Conservation (phyloP, 1,140 invertebrate species). For the Venturia canescens region DNA sequence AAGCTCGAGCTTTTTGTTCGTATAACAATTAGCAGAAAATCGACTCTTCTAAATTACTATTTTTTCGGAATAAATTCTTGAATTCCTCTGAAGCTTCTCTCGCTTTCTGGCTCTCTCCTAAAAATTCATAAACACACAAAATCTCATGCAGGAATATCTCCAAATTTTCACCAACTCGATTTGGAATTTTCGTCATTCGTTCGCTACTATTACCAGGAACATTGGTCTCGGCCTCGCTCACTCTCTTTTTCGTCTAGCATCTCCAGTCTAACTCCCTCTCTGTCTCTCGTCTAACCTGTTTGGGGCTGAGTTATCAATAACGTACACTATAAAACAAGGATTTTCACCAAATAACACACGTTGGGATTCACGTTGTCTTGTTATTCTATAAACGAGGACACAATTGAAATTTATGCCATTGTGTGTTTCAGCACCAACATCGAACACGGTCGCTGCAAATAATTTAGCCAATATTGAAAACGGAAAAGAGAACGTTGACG, state of each 20-base stretch:
- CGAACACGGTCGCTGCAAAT: neutral
- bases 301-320: too few species aligned
- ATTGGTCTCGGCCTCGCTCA: neutral
- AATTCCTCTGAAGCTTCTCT: neutral
- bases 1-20: neutral
- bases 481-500: neutral
- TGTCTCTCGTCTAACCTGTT: neutral
- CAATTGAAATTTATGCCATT: neutral
- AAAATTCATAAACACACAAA: too few species aligned
- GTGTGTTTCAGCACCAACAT: slow-evolving; percentile 5
- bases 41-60: neutral
- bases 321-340: neutral
- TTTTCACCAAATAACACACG: neutral
- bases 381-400: neutral
- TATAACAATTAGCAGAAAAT: neutral
- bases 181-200: too few species aligned
- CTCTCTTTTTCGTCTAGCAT: too few species aligned
- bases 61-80: neutral
- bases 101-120: too few species aligned
- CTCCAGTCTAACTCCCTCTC: too few species aligned
- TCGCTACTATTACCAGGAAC: too few species aligned
- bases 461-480: neutral
- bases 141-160: too few species aligned
- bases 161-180: too few species aligned
- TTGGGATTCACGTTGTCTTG: neutral